A percentile compares a stretch with the other conserved stretches of the same genome.
Evolutionary conservation across 2,888 invertebrate genomes (phyloP).

Genomic region (Latrodectus hesperus): DNA sequence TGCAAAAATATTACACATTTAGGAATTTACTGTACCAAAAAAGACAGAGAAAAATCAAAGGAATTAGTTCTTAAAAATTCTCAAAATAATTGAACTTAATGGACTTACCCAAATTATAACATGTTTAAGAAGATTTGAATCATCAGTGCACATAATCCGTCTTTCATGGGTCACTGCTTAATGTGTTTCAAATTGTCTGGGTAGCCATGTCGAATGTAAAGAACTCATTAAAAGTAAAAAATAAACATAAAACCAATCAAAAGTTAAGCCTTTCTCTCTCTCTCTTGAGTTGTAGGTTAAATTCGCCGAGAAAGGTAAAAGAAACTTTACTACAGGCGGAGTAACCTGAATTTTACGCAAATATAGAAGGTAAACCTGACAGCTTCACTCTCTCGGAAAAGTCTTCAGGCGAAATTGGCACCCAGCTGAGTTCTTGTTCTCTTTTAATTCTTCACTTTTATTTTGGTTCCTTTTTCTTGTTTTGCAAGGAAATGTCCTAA

Average conservation of each 20-base stretch:
- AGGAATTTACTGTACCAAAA: no score
- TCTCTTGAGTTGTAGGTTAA: constrained; percentile 24
- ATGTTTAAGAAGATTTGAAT: no score
- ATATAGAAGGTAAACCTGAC: constrained; percentile 35
- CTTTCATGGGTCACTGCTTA: neutral
- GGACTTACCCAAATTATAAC: no score
- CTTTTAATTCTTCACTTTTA: constrained; percentile 15
- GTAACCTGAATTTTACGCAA: constrained; percentile 58
- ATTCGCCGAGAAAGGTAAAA: constrained; percentile 52
- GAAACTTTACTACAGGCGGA: constrained; percentile 35
- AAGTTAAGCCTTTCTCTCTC: neutral
- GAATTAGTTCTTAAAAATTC: no score
- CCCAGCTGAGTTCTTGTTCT: constrained; percentile 30
- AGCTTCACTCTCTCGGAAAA: constrained; percentile 38
- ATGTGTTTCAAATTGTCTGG: constrained; percentile 18
- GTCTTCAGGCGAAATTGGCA: constrained; percentile 44
- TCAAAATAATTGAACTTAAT: no score
- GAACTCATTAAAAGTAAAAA: constrained; percentile 14
- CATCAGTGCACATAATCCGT: no score
- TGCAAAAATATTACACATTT: no score
- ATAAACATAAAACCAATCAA: constrained; percentile 13
- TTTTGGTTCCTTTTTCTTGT: neutral
- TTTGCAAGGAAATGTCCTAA: no score
- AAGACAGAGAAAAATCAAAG: no score
- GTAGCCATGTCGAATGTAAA: constrained; percentile 9